These are phyloP conservation scores for Onthophagus sagittarius DNA, from an alignment of 2,888 invertebrate species.

Conservation along the genomic window DNA sequence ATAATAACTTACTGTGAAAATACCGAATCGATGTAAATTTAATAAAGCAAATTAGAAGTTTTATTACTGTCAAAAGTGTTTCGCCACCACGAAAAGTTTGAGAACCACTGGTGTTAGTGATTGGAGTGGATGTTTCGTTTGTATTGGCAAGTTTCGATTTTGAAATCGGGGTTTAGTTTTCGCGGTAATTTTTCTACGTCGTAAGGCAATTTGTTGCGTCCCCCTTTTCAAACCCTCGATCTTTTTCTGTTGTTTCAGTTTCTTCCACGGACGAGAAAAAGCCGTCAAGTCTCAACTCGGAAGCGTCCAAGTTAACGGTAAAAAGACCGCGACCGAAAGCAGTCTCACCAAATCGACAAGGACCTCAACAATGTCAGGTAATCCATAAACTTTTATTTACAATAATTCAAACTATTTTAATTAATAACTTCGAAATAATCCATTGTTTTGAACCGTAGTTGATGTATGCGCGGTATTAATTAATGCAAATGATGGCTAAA, in stretches of 20 bases:
- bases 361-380: conserved; percentile 90
- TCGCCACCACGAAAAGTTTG: too few species aligned
- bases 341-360: conserved; percentile 84
- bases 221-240: neutral
- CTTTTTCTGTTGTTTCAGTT: conserved; percentile 39
- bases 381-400: conserved; percentile 25
- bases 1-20: too few species aligned
- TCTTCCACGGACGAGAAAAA: conserved; percentile 52
- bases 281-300: conserved; percentile 36
- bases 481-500: conserved; percentile 7
- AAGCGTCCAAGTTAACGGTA: conserved; percentile 56
- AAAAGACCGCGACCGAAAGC: conserved; percentile 79
- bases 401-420: neutral
- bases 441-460: neutral
- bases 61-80: too few species aligned
- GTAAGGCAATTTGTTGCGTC: neutral
- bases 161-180: neutral
- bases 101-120: too few species aligned
- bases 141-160: neutral
- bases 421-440: neutral
- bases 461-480: conserved; percentile 6
- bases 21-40: too few species aligned
- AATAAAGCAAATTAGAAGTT: too few species aligned
- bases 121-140: neutral
- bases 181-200: neutral